Conservation (phyloP, 2,113 vertebrate species). For the Orycteropus afer region DNA sequence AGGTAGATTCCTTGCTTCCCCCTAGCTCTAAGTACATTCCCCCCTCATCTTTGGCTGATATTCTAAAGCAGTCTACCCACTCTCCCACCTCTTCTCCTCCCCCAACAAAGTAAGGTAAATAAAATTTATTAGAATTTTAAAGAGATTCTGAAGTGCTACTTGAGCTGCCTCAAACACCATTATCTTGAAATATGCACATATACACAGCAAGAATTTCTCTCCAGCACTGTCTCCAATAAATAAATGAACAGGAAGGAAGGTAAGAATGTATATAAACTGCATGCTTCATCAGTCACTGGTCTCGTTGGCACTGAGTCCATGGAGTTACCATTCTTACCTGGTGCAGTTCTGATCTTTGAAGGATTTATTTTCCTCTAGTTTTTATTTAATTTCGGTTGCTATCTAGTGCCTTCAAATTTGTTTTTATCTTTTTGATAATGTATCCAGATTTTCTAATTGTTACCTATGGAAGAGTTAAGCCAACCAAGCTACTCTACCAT, state of each 20-base stretch:
- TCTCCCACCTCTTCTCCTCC: accelerated
- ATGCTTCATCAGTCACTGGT: not conserved
- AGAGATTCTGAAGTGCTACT: not conserved
- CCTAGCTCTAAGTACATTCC: not conserved
- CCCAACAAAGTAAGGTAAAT: not conserved
- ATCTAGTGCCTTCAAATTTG: too few relatives aligned
- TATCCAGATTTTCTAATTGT: not conserved
- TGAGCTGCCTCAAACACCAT: not conserved
- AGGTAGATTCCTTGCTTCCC: not conserved
- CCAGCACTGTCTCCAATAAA: not conserved
- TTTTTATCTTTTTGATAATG: not conserved
- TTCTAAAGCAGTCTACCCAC: not conserved
- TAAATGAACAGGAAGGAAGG: not conserved
- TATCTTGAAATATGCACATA: not conserved
- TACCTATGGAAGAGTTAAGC: not conserved
- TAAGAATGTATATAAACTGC: not conserved
- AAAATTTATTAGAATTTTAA: not conserved
- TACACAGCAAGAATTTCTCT: not conserved
- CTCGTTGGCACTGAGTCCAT: not conserved
- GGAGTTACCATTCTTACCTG: not conserved
- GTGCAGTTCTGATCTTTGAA: not conserved
- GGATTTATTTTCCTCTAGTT: not conserved
- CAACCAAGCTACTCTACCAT: not conserved
- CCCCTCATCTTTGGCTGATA: not conserved
- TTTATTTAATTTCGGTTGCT: too few relatives aligned